Conservation (phyloP, 1,140 invertebrate species). For the Akabosia matsudoensis region DNA sequence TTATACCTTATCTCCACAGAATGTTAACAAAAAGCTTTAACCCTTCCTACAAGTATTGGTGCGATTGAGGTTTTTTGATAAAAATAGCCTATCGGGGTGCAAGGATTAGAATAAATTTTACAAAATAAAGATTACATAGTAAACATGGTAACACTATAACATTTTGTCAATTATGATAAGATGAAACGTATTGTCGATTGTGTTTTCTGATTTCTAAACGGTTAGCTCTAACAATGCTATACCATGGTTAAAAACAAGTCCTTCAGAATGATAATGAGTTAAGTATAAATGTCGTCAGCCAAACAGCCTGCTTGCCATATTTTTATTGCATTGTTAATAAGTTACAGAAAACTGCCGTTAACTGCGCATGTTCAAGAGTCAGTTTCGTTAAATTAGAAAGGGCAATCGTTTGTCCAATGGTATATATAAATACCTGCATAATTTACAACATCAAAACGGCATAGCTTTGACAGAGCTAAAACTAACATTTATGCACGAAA, state of each 20-base stretch:
- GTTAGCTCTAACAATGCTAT: slow-evolving; percentile 23
- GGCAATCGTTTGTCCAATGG: too few species aligned
- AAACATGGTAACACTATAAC: too few species aligned
- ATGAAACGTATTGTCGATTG: not conserved
- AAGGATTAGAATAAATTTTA: too few species aligned
- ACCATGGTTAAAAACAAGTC: not conserved
- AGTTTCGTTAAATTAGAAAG: slow-evolving; percentile 3
- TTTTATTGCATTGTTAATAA: slow-evolving; percentile 1
- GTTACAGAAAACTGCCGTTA: not conserved
- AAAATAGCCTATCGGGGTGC: too few species aligned
- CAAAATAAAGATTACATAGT: too few species aligned
- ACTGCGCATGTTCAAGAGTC: not conserved
- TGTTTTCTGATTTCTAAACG: not conserved
- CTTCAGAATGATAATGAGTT: not conserved
- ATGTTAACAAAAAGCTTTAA: too few species aligned
- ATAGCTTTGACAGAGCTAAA: slow-evolving; percentile 18
- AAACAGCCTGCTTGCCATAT: slow-evolving; percentile 24
- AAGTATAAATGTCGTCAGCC: slow-evolving; percentile 20
- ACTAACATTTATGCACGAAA: not conserved
- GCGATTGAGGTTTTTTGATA: too few species aligned
- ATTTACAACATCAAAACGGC: slow-evolving; percentile 7
- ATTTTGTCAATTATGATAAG: too few species aligned
- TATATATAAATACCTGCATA: not conserved
- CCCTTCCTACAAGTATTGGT: too few species aligned
- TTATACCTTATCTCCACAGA: too few species aligned